These are phyloP conservation scores for Tetranychus piercei DNA, from an alignment of 2,888 invertebrate species.

Conservation along the genomic window DNA sequence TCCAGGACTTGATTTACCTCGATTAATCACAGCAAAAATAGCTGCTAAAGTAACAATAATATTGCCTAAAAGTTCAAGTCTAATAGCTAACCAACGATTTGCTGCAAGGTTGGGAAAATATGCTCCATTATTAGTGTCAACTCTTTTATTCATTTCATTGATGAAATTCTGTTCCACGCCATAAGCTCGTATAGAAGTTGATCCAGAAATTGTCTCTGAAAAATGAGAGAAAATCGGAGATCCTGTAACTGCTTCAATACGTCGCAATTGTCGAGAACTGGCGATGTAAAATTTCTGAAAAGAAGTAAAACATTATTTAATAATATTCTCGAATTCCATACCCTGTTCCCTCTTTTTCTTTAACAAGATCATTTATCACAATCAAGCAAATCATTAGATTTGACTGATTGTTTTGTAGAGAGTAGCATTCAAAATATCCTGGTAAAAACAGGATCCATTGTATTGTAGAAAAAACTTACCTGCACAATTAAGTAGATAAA, in stretches of 20 bases:
- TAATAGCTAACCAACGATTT: constrained; percentile 35
- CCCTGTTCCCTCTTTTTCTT: too few relatives aligned
- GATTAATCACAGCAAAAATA: constrained; percentile 39
- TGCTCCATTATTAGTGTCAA: constrained; percentile 35
- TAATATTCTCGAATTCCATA: too few relatives aligned
- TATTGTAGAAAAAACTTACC: too few relatives aligned
- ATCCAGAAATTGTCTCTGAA: constrained; percentile 38
- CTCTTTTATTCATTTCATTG: constrained; percentile 34
- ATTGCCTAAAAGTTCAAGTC: constrained; percentile 40
- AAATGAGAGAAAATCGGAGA: constrained; percentile 43
- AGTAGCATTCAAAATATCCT: too few relatives aligned
- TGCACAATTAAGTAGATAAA: constrained; percentile 29
- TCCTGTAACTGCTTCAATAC: constrained; percentile 39
- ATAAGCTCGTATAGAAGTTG: constrained; percentile 32
- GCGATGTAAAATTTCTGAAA: constrained; percentile 39
- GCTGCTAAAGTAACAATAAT: constrained; percentile 41
- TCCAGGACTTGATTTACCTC: constrained; percentile 45
- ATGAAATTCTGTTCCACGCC: constrained; percentile 32
- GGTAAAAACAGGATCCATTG: too few relatives aligned
- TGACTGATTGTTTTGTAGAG: too few relatives aligned
- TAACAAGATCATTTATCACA: too few relatives aligned
- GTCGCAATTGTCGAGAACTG: constrained; percentile 40
- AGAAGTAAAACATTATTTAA: too few relatives aligned
- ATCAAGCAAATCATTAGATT: too few relatives aligned
- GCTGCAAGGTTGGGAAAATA: constrained; percentile 29